Evolutionary conservation across 2,797 vertebrate genomes (phyloP), one percentile per base, ranked within the genome.

Genomic region (Numenius phaeopus): DNA sequence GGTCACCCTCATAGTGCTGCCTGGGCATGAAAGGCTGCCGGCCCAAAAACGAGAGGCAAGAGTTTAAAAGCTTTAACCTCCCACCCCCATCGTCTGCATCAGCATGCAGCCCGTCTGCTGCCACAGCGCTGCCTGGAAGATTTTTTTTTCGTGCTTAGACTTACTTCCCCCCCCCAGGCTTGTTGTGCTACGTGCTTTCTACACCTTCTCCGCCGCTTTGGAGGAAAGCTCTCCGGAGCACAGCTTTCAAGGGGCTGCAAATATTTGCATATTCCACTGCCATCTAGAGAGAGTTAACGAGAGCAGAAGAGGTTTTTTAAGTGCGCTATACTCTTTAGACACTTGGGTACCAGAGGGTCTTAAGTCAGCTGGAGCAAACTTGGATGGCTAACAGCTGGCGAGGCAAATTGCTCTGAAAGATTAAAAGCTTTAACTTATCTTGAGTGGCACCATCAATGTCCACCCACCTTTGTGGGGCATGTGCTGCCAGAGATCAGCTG

Each of bases 401-500:
- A 83, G 32, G n/a, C 30, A 83, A 80, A 64, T 64, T 65, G 29
- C 24, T 32, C 44, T 65, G 87, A 49, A 89, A 89, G 80, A 82
- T 61, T 16, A 72, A 81, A 90, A 76, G 32, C 65, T 32, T 57
- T 55, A 32, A 76, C 30, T 52, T 78, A 5, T 14, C 57, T 42
- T 50, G 57, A 71, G 81, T 23, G 32, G 27, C 26, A 12, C 49
- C 13, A 4, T 23, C 62, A 47, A 59, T 3, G 16, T 10, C 57
- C 19, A 9, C 7, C 42, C 0, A 4, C 34, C 29, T n/a, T 30
- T 2, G 3, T 3, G 5, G 58, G 80, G 24, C 27, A 8, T 0
- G 32, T 18, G 64, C 55, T 75, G 57, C 52, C 58, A 4, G 76
- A 64, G n/a, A 64, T 79, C 59, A 49, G 8, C 40, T 23, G 64